Evolutionary conservation across 1,140 invertebrate species (phyloP).

Genomic region (Formica selysi): DNA sequence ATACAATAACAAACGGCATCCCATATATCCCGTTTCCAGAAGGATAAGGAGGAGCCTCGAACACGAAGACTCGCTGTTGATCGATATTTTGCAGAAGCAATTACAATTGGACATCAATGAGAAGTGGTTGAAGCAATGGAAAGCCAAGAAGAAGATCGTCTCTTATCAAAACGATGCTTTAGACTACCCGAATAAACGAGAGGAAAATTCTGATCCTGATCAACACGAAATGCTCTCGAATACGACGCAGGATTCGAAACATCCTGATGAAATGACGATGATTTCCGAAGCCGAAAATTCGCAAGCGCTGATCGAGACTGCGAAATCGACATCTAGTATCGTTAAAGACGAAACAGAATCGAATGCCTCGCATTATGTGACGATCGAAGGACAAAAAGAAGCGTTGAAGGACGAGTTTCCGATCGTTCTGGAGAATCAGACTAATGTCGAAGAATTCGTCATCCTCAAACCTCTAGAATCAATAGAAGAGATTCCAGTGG

Average conservation of each 20-base stretch:
- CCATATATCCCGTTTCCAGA: constrained; percentile 49
- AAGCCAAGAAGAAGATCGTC: constrained; percentile 65
- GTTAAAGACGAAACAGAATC: not conserved
- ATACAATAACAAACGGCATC: constrained; percentile 71
- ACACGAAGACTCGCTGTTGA: constrained; percentile 56
- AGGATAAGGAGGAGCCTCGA: constrained; percentile 75
- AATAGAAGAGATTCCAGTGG: not conserved
- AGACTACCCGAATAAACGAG: constrained; percentile 76
- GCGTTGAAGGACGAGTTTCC: not conserved
- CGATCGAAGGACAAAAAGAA: not conserved
- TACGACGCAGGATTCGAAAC: not conserved
- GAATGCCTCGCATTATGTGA: not conserved
- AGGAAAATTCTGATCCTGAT: constrained; percentile 73
- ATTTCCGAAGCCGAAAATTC: not conserved
- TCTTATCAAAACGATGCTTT: constrained; percentile 77
- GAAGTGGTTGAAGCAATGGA: constrained; percentile 72
- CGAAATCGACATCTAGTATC: not conserved
- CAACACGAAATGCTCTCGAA: constrained; percentile 76
- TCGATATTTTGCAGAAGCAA: constrained; percentile 79
- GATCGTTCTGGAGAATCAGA: not conserved
- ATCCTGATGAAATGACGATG: constrained; percentile 10
- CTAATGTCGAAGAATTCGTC: not conserved
- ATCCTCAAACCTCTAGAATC: not conserved
- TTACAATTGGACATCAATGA: constrained; percentile 81
- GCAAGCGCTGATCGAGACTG: not conserved